Evolutionary conservation across 2,113 vertebrate genomes (phyloP), one percentile per base, ranked within the genome.

Genomic region (Dromiciops gliroides): DNA sequence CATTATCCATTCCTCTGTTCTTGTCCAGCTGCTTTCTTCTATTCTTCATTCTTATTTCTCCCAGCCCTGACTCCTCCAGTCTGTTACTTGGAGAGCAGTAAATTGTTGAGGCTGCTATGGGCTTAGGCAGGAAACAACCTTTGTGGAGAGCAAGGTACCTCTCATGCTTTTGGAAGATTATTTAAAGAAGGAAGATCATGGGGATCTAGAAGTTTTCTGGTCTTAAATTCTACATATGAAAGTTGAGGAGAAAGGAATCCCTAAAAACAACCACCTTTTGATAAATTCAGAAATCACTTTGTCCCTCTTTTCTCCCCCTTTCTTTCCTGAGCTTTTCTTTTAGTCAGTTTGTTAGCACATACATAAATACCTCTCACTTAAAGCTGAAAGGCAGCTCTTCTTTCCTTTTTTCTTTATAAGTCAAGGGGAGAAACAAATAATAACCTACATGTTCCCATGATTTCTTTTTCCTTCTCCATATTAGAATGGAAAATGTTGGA

Each of bases 201-300:
- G 51, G 25, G 44, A 37, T 83, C 67, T 9, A 0, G 83, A 44
- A 23, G n/a, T 83, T 44, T 83, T 83, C 67, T 83, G 19, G 22
- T 47, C 51, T 49, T 90, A 44, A 37, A n/a, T n/a, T n/a, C 12
- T 2, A 37, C 23, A 0, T 19, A 19, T 83, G 92, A 75, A 47
- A n/a, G 44, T 67, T 3, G 10, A 8, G n/a, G 44, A 47, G 52
- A n/a, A 47, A n/a, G 60, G 26, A 48, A 93, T 1, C 26, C 53
- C 2, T 37, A 3, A 26, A 0, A 0, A 10, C 75, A 4, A 0
- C 1, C 0, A 3, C 12, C 16, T 52, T 24, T 0, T 7, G 0
- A 0, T 23, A 83, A 83, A n/a, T 83, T 19, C 16, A 0, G 22
- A 8, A 44, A 83, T 83, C 37, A 44, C n/a, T 83, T 44, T 83